These are phyloP conservation scores for Agrochola lota DNA, from an alignment of 2,888 invertebrate species.

Conservation along the genomic window DNA sequence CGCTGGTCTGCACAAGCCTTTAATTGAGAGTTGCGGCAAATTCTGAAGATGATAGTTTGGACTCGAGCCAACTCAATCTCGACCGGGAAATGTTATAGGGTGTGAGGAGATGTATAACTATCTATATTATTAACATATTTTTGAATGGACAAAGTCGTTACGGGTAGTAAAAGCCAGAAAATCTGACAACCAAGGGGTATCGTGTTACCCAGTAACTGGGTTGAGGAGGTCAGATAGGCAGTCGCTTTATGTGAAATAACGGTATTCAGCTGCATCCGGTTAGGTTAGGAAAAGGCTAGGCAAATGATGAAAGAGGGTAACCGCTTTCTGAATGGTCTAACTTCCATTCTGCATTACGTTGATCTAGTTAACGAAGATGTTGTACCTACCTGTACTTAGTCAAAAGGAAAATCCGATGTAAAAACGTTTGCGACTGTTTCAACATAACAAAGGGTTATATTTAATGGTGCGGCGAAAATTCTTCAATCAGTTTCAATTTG, in stretches of 20 bases:
- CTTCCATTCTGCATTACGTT: background rate
- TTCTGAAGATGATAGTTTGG: slow-evolving; percentile 26
- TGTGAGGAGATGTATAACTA: background rate
- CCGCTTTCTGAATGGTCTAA: background rate
- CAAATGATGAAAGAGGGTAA: background rate
- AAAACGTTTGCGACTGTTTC: background rate
- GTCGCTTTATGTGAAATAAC: background rate
- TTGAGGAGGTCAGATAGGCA: background rate
- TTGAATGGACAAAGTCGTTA: background rate
- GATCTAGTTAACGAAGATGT: background rate
- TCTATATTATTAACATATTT: background rate
- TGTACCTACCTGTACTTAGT: background rate
- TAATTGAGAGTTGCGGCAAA: slow-evolving; percentile 12
- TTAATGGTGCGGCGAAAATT: background rate
- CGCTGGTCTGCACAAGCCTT: no score
- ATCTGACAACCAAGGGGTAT: background rate
- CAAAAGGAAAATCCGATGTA: background rate
- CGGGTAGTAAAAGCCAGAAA: background rate
- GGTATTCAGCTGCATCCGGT: background rate
- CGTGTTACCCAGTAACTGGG: background rate
- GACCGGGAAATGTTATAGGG: background rate
- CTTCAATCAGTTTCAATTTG: background rate
- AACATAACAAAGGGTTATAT: background rate
- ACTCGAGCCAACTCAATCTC: slow-evolving; percentile 21
- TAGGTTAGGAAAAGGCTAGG: background rate